A percentile compares a stretch with the other conserved stretches of the same genome.
These are phyloP conservation scores for Pangasius djambal DNA, from an alignment of 2,797 vertebrate genomes.

Conservation along the genomic window DNA sequence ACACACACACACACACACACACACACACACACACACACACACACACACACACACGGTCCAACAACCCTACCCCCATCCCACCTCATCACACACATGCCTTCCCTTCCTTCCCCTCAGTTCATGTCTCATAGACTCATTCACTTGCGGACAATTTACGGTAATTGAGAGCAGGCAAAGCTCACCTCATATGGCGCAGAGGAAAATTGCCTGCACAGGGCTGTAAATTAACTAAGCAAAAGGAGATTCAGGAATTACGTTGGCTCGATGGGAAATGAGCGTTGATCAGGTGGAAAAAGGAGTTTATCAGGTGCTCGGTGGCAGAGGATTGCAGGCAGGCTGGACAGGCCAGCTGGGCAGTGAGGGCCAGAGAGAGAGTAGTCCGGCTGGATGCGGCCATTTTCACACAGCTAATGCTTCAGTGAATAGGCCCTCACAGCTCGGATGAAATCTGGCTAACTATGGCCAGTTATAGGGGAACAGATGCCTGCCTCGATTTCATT, in stretches of 20 bases:
- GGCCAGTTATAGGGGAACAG: constrained; percentile 64
- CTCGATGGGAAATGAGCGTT: constrained; percentile 54
- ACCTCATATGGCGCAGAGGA: constrained; percentile 59
- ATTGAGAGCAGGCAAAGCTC: constrained; percentile 61
- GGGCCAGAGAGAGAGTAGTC: constrained; percentile 28
- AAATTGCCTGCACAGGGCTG: constrained; percentile 61
- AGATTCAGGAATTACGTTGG: constrained; percentile 55
- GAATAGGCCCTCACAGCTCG: constrained; percentile 49
- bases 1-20: neutral
- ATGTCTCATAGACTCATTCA: constrained; percentile 53
- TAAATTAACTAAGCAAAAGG: constrained; percentile 64
- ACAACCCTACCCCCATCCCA: constrained; percentile 7
- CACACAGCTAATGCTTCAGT: constrained; percentile 60
- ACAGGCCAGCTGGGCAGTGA: constrained; percentile 52
- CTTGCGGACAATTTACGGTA: constrained; percentile 64
- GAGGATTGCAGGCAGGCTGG: constrained; percentile 42
- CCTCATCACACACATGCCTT: constrained; percentile 19
- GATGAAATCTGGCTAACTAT: constrained; percentile 59
- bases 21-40: neutral
- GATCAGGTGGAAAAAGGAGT: constrained; percentile 53
- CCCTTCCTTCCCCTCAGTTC: constrained; percentile 38
- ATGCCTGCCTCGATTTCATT: constrained; percentile 65
- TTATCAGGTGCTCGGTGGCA: constrained; percentile 17
- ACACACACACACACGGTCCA: neutral
- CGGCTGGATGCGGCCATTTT: constrained; percentile 50